These are phyloP conservation scores for Hydractinia symbiolongicarpus DNA, from an alignment of 30 jellyfish, hydroid and myxozoan species.

Conservation along the genomic window DNA sequence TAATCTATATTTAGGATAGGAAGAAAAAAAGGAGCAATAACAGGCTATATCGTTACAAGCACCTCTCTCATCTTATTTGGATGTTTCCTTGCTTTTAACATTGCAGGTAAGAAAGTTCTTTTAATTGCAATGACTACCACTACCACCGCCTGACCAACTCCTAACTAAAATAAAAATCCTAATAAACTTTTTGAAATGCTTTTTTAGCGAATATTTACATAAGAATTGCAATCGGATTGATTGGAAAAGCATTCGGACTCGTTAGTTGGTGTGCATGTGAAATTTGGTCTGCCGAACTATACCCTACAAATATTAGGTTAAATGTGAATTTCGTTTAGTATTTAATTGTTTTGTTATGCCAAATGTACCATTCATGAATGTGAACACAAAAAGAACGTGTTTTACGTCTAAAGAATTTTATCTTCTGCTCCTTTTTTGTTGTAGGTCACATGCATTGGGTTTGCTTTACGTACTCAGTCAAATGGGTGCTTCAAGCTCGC, in stretches of 20 bases:
- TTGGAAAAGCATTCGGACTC: constrained; percentile 21
- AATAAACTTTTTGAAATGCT: neutral
- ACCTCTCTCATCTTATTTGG: neutral
- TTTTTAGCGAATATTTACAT: neutral
- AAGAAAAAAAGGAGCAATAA: constrained; percentile 21
- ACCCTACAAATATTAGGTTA: constrained; percentile 18
- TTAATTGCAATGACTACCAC: neutral
- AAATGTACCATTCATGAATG: neutral
- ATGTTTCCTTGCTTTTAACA: neutral
- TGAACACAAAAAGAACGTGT: neutral
- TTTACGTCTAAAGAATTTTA: neutral
- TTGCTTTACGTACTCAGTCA: constrained; percentile 14
- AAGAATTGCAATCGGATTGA: constrained; percentile 1
- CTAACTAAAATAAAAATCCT: neutral
- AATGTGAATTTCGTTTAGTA: neutral
- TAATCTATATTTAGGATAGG: constrained; percentile 4
- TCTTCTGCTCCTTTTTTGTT: neutral
- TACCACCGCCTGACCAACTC: neutral
- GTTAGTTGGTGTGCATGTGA: constrained; percentile 12
- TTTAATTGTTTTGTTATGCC: neutral
- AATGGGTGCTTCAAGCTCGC: constrained; percentile 25
- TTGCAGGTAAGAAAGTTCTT: neutral
- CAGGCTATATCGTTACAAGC: constrained; percentile 20
- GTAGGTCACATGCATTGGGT: constrained; percentile 31
- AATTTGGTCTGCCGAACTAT: constrained; percentile 21